A percentile compares a stretch with the other conserved stretches of the same genome.
Conservation (phyloP, 1,140 invertebrate species). For the Drosophila sucinea region DNA sequence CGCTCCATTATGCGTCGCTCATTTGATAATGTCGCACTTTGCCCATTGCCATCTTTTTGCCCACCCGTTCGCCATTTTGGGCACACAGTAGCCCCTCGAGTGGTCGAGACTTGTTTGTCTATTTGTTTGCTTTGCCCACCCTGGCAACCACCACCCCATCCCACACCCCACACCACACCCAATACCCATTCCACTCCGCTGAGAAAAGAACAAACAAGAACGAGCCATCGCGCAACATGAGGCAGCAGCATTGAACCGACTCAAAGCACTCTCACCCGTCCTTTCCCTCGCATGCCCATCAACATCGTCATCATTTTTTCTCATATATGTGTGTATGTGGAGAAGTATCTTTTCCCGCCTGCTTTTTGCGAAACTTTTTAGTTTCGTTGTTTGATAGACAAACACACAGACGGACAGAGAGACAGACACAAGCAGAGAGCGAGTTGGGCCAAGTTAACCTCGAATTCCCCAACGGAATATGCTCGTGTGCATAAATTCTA, state of each 20-base stretch:
- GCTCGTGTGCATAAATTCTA: conserved; percentile 74
- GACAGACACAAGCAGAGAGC: not conserved
- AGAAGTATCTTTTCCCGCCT: conserved; percentile 16
- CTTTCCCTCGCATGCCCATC: conserved; percentile 45
- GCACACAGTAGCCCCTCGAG: conserved; percentile 35
- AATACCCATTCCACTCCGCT: not conserved
- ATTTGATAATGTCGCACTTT: conserved; percentile 67
- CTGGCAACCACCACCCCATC: not conserved
- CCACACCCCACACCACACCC: not conserved
- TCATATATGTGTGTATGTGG: conserved; percentile 18
- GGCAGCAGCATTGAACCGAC: conserved; percentile 25
- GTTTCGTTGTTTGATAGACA: conserved; percentile 70
- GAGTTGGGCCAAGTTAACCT: conserved; percentile 17
- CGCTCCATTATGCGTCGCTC: conserved; percentile 65
- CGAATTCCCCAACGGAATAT: conserved; percentile 72
- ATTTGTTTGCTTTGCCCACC: conserved; percentile 66
- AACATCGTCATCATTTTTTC: conserved; percentile 69
- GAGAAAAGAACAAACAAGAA: conserved; percentile 13
- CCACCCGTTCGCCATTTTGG: conserved; percentile 32
- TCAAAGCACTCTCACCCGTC: not conserved
- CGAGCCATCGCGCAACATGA: conserved; percentile 22
- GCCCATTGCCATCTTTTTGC: conserved; percentile 46
- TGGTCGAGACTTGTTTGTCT: conserved; percentile 62
- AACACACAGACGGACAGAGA: conserved; percentile 49
- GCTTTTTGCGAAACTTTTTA: conserved; percentile 75